A percentile compares a stretch with the other conserved stretches of the same genome.
Conservation (phyloP, 2,888 invertebrate species). For the Nomada flava region DNA sequence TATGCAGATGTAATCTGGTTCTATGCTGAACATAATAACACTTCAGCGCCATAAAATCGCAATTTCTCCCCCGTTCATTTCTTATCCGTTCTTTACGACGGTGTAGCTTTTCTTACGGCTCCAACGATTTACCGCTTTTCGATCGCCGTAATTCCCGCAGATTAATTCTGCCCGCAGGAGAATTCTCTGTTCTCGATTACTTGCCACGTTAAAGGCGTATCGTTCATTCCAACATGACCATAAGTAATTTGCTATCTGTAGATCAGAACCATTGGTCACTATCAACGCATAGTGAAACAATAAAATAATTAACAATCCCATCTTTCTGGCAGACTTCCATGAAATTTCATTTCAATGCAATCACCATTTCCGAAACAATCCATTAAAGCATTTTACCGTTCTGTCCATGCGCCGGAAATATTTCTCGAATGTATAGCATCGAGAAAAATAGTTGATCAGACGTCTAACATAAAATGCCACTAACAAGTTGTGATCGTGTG, state of each 20-base stretch:
- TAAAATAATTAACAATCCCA: no score
- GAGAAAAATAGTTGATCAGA: no score
- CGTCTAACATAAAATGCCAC: no score
- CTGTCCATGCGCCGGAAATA: no score
- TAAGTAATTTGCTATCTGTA: constrained; percentile 8
- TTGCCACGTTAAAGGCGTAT: constrained; percentile 23
- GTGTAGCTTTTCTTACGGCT: background rate
- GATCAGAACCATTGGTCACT: no score
- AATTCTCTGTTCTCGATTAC: constrained; percentile 19
- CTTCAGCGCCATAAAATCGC: background rate
- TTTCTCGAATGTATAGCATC: no score
- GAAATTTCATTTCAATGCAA: no score
- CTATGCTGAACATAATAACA: background rate
- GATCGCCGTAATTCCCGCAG: constrained; percentile 17
- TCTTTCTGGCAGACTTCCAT: no score
- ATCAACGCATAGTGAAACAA: no score
- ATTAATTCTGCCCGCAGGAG: constrained; percentile 23
- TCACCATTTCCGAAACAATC: no score
- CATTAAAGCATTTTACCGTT: no score
- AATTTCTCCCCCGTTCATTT: background rate
- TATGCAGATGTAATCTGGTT: background rate
- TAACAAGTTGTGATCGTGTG: no score
- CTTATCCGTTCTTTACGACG: background rate
- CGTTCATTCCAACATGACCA: background rate
- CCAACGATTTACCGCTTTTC: constrained; percentile 5